A percentile compares a stretch with the other conserved stretches of the same genome.
These are phyloP conservation scores for Theonella swinhoei DNA, from an alignment of 37 sponge, comb jelly and placozoan genomes.

Conservation along the genomic window DNA sequence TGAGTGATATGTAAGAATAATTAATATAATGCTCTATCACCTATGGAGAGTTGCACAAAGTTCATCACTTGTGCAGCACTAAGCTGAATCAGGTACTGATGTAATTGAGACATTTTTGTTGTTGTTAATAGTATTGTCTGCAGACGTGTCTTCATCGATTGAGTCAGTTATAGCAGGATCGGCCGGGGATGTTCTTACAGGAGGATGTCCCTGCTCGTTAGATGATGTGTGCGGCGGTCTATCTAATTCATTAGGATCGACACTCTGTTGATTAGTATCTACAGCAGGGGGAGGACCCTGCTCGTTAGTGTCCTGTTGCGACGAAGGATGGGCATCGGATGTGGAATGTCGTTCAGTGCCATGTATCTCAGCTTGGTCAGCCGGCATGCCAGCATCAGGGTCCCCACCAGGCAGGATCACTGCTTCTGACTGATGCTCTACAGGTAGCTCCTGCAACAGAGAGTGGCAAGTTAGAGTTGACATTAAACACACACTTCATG, in stretches of 20 bases:
- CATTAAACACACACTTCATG: too few relatives aligned
- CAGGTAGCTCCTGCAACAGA: conserved; percentile 33
- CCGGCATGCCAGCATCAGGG: conserved; percentile 76
- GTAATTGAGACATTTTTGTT: neutral
- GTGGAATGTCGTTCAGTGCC: conserved; percentile 35
- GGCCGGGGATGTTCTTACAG: neutral
- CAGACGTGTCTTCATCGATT: neutral
- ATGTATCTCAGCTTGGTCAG: conserved; percentile 42
- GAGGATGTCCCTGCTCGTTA: neutral
- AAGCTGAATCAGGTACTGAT: neutral
- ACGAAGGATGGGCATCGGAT: neutral
- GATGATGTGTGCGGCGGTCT: neutral
- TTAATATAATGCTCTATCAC: too few relatives aligned
- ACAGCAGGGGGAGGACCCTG: neutral
- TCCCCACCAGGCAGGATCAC: conserved; percentile 69
- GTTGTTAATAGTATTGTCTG: neutral
- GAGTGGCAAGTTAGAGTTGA: neutral
- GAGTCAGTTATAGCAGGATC: neutral
- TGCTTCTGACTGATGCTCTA: conserved; percentile 33
- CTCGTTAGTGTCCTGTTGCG: neutral
- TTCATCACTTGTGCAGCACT: neutral
- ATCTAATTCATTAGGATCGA: neutral
- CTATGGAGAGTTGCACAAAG: neutral
- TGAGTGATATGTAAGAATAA: too few relatives aligned
- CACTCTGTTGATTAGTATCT: neutral